Evolutionary conservation across 2,888 invertebrate genomes (phyloP).

Genomic region (Hydropsyche betteni): DNA sequence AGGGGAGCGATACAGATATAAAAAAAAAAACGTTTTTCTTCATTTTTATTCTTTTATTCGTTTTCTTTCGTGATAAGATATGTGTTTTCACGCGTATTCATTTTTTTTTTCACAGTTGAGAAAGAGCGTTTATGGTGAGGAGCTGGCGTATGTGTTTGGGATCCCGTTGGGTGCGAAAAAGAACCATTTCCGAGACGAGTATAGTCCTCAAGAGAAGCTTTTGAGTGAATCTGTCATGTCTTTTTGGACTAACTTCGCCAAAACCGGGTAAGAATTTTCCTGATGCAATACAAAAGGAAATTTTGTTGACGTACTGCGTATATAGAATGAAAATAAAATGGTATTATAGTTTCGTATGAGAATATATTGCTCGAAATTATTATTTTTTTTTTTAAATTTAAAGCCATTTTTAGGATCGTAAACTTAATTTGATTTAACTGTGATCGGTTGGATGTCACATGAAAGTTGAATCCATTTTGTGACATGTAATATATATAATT

Average conservation of each 20-base stretch:
- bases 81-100: conserved; percentile 8
- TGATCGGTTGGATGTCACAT: too few relatives aligned
- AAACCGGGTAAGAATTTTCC: conserved; percentile 77
- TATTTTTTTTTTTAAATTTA: too few relatives aligned
- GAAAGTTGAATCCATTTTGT: too few relatives aligned
- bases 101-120: conserved; percentile 66
- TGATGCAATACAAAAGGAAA: too few relatives aligned
- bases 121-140: conserved; percentile 85
- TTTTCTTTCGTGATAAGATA: not conserved
- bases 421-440: too few relatives aligned
- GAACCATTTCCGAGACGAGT: conserved; percentile 76
- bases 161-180: conserved; percentile 78
- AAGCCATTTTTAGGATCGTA: too few relatives aligned
- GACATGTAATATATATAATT: too few relatives aligned
- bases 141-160: conserved; percentile 87
- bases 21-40: not conserved
- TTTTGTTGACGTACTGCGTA: too few relatives aligned
- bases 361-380: too few relatives aligned
- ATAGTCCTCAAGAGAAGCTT: conserved; percentile 78
- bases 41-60: not conserved
- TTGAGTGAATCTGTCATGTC: conserved; percentile 89
- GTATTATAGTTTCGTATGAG: too few relatives aligned
- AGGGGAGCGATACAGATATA: not conserved
- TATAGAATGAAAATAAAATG: too few relatives aligned
- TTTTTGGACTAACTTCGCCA: conserved; percentile 90